Base-by-base conservation (phyloP, 2,113 vertebrate genomes). In the Donacobius atricapilla region DNA sequence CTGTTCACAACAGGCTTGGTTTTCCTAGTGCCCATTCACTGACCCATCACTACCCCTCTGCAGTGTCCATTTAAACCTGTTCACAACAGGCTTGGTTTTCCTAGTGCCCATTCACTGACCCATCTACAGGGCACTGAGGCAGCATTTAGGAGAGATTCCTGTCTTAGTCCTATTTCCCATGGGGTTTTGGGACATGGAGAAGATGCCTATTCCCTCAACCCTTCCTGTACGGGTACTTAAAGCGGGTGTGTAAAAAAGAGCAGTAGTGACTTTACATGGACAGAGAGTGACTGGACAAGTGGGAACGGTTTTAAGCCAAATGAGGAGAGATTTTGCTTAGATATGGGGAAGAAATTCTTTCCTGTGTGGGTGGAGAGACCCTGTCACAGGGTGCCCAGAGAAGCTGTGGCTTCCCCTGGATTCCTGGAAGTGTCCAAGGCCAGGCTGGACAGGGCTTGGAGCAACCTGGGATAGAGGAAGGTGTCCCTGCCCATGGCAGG, bases 331-430 rank as follows among this genome's bases (percentile, higher is more conserved):
- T 83, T 76, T 61, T 61, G 25, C 30, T 22, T 7, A 54, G 20
- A 24, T 20, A 60, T 5, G 28, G 22, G 13, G 7, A 76, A 47
- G 14, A 3, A 83, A 76, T 40, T 40, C 2, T 48, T 56, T 6
- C 7, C 31, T 70, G 10, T 10, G 19, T 9, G 14, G 48, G 27
- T 77, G 40, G 5, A 0, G 6, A 83, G 40, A 1, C 1, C 4
- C 30, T 28, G 40, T 40, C 40, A 27, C 30, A 69, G n/a, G 23
- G 0, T 60, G 4, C 21, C 53, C n/a, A 75, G 39, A 60, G n/a
- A 60, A 68, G 39, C 47, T 68, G 70, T 11, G 61, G 54, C 40
- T 76, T 40, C 13, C 18, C 35, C 48, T 58, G 44, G 4, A 63
- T 44, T 31, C 35, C 27, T 77, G 56, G 18, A 16, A 48, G 31